A percentile compares a stretch with the other conserved stretches of the same genome.
Evolutionary conservation across 2,888 invertebrate species (phyloP).

Genomic region (Parthenolecanium corni): DNA sequence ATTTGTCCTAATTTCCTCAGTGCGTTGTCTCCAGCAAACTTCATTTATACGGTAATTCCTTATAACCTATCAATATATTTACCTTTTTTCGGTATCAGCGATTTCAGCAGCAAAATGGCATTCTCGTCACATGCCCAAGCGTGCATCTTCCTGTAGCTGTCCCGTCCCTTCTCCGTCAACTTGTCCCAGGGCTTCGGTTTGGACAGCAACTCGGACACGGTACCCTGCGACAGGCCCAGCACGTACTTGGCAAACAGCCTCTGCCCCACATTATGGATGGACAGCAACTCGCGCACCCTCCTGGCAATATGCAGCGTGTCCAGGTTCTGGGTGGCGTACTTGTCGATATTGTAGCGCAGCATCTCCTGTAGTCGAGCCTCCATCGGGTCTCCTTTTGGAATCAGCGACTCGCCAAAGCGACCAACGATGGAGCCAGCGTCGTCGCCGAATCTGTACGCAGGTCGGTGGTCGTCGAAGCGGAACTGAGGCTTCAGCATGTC

Average conservation of each 20-base stretch:
- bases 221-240: constrained; percentile 90
- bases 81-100: constrained; percentile 97
- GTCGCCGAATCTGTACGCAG: constrained; percentile 71
- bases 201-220: constrained; percentile 92
- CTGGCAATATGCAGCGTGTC: constrained; percentile 92
- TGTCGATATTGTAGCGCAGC: constrained; percentile 90
- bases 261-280: constrained; percentile 97
- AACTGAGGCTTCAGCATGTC: constrained; percentile 54
- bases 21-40: too few relatives aligned
- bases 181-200: constrained; percentile 99
- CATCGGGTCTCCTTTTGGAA: constrained; percentile 70
- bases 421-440: constrained; percentile 76
- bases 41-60: too few relatives aligned
- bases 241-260: constrained; percentile 97
- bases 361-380: constrained; percentile 86
- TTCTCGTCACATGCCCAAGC: constrained; percentile 98
- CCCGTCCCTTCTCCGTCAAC: constrained; percentile 96
- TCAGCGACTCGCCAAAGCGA: constrained; percentile 74
- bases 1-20: too few relatives aligned
- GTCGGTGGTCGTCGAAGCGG: constrained; percentile 68
- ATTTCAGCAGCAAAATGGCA: constrained; percentile 92
- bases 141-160: constrained; percentile 99
- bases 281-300: constrained; percentile 81
- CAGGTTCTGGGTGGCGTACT: constrained; percentile 82
- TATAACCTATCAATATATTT: constrained; percentile 38